Evolutionary conservation across 2,113 vertebrate species (phyloP).

Genomic region (Pycnonotus jocosus): DNA sequence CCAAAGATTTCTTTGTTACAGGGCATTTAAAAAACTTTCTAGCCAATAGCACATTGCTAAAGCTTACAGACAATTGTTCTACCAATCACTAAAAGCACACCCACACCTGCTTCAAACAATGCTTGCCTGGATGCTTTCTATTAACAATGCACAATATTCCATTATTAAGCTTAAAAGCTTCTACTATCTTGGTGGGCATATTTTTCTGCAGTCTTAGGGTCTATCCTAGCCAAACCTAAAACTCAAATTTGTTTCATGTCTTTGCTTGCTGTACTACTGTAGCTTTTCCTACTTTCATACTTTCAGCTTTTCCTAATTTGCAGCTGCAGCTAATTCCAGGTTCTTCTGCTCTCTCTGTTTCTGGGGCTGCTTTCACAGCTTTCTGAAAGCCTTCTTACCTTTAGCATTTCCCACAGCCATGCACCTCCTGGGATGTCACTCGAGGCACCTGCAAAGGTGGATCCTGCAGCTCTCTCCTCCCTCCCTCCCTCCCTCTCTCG

Average conservation of each 20-base stretch:
- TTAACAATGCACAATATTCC: background rate
- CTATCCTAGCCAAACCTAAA: background rate
- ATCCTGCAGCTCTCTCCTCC: background rate
- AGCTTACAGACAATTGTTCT: background rate
- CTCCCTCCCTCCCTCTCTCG: background rate
- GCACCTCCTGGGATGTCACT: accelerated
- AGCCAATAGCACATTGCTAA: background rate
- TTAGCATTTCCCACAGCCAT: background rate
- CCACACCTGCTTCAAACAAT: background rate
- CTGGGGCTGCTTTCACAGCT: background rate
- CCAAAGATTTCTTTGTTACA: background rate
- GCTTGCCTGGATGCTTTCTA: background rate
- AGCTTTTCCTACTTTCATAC: background rate
- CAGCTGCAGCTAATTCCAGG: background rate
- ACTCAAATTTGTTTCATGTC: background rate
- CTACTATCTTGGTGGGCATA: background rate
- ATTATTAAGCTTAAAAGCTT: background rate
- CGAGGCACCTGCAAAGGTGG: background rate
- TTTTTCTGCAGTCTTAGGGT: background rate
- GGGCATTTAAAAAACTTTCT: background rate
- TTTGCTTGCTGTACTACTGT: background rate
- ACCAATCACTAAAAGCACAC: background rate
- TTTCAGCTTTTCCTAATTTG: too few species aligned
- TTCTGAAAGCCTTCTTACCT: background rate
- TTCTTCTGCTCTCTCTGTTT: background rate